Evolutionary conservation across 1,140 invertebrate species (phyloP).

Genomic region (Oreohelix idahoensis): DNA sequence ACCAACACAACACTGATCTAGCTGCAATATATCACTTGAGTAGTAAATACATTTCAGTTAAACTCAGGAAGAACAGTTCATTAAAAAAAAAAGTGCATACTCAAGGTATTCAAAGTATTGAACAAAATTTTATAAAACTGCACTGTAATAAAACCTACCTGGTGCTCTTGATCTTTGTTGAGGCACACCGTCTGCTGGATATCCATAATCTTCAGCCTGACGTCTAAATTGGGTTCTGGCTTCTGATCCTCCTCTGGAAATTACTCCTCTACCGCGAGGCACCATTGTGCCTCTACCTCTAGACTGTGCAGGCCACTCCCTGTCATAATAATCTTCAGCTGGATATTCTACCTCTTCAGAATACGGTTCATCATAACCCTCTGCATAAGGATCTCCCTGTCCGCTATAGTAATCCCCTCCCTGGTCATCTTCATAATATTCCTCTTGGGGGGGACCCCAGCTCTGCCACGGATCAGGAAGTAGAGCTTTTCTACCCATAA

Average conservation of each 20-base stretch:
- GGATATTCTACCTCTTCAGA: background rate
- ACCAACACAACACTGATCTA: no score
- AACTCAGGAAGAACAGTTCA: no score
- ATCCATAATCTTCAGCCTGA: constrained; percentile 6
- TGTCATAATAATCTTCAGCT: background rate
- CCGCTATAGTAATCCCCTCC: background rate
- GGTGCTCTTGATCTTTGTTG: background rate
- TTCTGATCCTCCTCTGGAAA: background rate
- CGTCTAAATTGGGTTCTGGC: background rate
- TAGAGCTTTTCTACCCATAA: background rate
- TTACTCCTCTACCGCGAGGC: background rate
- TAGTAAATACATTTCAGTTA: no score
- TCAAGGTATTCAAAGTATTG: no score
- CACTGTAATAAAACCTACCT: background rate
- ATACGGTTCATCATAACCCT: background rate
- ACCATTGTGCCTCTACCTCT: background rate
- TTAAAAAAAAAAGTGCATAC: no score
- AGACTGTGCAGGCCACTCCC: background rate
- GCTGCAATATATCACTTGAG: no score
- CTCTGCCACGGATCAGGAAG: background rate
- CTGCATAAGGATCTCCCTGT: constrained; percentile 3
- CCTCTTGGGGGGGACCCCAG: background rate
- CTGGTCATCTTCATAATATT: constrained; percentile 7
- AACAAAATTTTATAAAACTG: no score
- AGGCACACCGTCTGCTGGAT: background rate